Conservation (phyloP, 2,797 vertebrate species). For the Chiropotes sagulatus region DNA sequence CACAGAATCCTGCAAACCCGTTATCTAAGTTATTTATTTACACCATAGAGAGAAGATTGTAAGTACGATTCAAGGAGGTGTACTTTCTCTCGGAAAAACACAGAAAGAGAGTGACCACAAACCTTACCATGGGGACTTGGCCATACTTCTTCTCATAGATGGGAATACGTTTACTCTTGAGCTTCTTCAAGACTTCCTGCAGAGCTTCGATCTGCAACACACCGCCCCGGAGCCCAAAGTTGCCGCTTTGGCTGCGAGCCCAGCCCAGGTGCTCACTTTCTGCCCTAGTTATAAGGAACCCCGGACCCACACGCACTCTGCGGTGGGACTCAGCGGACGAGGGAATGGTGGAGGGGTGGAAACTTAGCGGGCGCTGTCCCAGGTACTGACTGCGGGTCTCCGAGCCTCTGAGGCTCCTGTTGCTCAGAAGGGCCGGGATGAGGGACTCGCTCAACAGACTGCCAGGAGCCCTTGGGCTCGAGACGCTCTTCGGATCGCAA, state of each 20-base stretch:
- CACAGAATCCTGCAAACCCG: background rate
- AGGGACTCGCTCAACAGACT: background rate
- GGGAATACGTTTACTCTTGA: constrained; percentile 88
- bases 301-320: background rate
- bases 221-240: constrained; percentile 15
- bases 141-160: constrained; percentile 88
- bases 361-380: background rate
- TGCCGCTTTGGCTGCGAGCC: constrained; percentile 36
- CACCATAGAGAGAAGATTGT: background rate
- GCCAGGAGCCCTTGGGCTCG: background rate
- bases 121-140: constrained; percentile 88
- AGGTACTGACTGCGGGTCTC: background rate
- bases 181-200: constrained; percentile 89
- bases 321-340: background rate
- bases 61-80: background rate
- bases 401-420: background rate
- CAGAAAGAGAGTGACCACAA: background rate
- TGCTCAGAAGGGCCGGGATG: background rate
- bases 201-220: constrained; percentile 87
- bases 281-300: background rate
- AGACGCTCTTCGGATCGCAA: background rate
- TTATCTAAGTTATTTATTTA: background rate
- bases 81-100: background rate
- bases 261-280: constrained; percentile 52
- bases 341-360: background rate